Evolutionary conservation across 2,113 vertebrate species (phyloP), one percentile per base, ranked within the genome.

Genomic region (Tiliqua scincoides): DNA sequence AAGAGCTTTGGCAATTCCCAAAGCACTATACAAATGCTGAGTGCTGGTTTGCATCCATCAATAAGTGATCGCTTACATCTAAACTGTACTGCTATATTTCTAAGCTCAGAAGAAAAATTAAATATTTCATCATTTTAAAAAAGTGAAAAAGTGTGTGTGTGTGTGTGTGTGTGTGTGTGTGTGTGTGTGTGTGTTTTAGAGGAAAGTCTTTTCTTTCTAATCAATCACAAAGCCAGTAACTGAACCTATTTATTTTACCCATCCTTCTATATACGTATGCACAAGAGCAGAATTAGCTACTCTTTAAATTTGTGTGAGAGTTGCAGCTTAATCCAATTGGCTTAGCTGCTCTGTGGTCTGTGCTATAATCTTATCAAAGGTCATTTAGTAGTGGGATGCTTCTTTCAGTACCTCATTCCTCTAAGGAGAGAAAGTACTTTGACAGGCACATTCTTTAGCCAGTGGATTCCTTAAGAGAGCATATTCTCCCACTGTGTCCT

Each of bases 391-490:
- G 15, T 8, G 3, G 20, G 62, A 63, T 74, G 40, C 25, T 30
- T 75, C 57, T 75, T 74, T 37, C 2, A 54, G 40, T 88, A 63
- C 32, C 79, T n/a, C 67, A 88, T 81, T 77, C 52, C 6, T 40
- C 65, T 43, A 78, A 40, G 10, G 30, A 37, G 23, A 70, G 30
- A 30, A 74, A 27, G 23, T 67, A 20, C 6, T n/a, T n/a, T 78
- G 37, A 48, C 85, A 83, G 37, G n/a, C 48, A 54, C 70, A 81
- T 74, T 62, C 63, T 90, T 81, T 65, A 81, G 21, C 0, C 35
- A 70, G 48, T 7, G 72, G 35, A 20, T 87, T 93, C 90, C 65
- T 20, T 67, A 74, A 83, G n/a, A 81, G 87, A 79, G 32, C 23
- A 12, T 17, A 20, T 61, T 70, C 67, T 8, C 30, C 77, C 43